Percentiles rank a stretch among this genome's conserved stretches.
phyloP scores from a whole-genome alignment of 1,140 invertebrate species.

The Bombus cullumanus region DNA sequence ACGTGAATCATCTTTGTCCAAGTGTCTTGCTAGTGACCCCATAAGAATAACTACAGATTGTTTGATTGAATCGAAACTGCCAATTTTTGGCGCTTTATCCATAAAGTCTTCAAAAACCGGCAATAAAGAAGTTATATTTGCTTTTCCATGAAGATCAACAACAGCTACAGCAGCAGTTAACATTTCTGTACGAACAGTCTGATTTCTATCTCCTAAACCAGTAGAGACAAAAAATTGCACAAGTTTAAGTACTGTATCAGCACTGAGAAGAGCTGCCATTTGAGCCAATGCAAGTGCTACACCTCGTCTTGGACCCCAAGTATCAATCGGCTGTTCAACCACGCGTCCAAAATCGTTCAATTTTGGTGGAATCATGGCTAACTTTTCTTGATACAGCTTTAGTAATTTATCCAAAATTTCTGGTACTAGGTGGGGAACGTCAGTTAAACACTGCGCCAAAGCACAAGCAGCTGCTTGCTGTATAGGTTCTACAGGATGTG shows the following conservation, averaged over 20 bases:
- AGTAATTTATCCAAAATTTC: constrained; percentile 87
- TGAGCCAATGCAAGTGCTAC: constrained; percentile 92
- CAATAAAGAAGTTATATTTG: constrained; percentile 86
- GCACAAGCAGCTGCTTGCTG: constrained; percentile 91
- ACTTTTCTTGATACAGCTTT: constrained; percentile 90
- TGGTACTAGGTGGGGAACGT: constrained; percentile 83
- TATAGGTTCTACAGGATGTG: constrained; percentile 90
- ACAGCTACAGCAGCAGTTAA: constrained; percentile 95
- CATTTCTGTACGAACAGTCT: constrained; percentile 94
- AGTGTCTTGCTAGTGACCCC: constrained; percentile 97
- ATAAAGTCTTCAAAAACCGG: constrained; percentile 96
- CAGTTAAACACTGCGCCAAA: constrained; percentile 87
- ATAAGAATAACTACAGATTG: constrained; percentile 98
- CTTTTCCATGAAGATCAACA: constrained; percentile 96
- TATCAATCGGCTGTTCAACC: constrained; percentile 92
- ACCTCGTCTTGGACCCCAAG: constrained; percentile 94
- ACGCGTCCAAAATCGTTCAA: constrained; percentile 96
- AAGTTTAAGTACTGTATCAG: constrained; percentile 87
- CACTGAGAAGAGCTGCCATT: constrained; percentile 88
- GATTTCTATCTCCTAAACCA: constrained; percentile 93
- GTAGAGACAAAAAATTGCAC: constrained; percentile 94
- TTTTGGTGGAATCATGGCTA: constrained; percentile 91
- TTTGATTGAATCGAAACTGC: constrained; percentile 95
- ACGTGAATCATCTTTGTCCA: constrained; percentile 94
- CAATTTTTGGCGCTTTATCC: constrained; percentile 94